Evolutionary conservation across 2,113 vertebrate genomes (phyloP).

Genomic region (Thymallus thymallus): DNA sequence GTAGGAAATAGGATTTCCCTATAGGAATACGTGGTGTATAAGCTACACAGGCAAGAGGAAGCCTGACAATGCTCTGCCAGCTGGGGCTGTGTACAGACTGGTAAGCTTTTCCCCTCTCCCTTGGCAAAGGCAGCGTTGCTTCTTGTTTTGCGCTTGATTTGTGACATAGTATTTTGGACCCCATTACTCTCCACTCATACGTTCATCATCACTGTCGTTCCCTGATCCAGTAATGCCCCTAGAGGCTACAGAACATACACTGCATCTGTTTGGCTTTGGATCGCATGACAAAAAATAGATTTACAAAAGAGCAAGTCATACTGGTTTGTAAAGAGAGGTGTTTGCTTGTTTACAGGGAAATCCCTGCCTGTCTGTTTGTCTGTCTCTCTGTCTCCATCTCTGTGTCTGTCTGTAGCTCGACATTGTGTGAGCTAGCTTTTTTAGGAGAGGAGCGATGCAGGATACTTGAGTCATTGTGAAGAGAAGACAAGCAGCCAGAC

Average conservation of each 20-base stretch:
- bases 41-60: conserved; percentile 51
- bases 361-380: conserved; percentile 8
- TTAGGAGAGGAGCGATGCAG: conserved; percentile 60
- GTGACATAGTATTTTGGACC: conserved; percentile 69
- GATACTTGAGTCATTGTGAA: conserved; percentile 71
- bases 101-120: conserved; percentile 73
- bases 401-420: not conserved
- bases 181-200: conserved; percentile 57
- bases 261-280: conserved; percentile 36
- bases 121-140: conserved; percentile 36
- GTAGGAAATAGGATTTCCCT: conserved; percentile 58
- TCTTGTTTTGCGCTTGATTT: conserved; percentile 40
- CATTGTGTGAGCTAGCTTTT: conserved; percentile 41
- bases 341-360: conserved; percentile 12
- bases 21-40: conserved; percentile 14
- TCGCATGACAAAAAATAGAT: too few relatives aligned
- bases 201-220: conserved; percentile 46
- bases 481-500: conserved; percentile 51
- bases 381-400: too few relatives aligned
- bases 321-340: conserved; percentile 12
- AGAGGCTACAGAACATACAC: conserved; percentile 37
- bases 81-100: conserved; percentile 68
- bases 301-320: conserved; percentile 4
- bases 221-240: conserved; percentile 26
- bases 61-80: conserved; percentile 66